phyloP scores from a whole-genome alignment of 2,797 vertebrate species.

The Semaprochilodus insignis region DNA sequence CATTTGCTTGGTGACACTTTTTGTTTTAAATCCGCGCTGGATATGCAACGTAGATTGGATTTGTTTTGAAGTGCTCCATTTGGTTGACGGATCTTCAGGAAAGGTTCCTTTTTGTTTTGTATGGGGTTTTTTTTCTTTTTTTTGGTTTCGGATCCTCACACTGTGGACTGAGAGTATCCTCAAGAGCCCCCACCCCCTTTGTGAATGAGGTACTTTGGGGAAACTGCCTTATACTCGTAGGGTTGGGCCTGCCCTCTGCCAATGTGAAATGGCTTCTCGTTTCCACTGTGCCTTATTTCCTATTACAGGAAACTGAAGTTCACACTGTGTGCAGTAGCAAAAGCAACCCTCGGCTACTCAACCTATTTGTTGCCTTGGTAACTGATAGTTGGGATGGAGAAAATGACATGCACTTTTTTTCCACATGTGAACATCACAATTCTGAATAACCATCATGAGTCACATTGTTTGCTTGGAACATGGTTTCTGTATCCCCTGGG shows the following conservation, averaged over 20 bases:
- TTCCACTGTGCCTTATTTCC: conserved; percentile 45
- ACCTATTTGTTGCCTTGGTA: conserved; percentile 41
- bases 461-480: conserved; percentile 27
- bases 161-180: conserved; percentile 31
- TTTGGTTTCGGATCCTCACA: conserved; percentile 25
- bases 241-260: conserved; percentile 19
- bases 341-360: conserved; percentile 11
- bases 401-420: conserved; percentile 41
- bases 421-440: conserved; percentile 31
- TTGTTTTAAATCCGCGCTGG: conserved; percentile 24
- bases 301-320: conserved; percentile 19
- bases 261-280: conserved; percentile 18
- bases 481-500: conserved; percentile 26
- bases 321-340: background rate
- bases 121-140: background rate
- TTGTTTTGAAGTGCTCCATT: conserved; percentile 1
- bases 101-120: conserved; percentile 20
- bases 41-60: conserved; percentile 15
- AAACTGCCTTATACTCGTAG: background rate
- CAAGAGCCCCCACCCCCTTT: conserved; percentile 9
- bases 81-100: conserved; percentile 11
- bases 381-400: conserved; percentile 38
- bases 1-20: conserved; percentile 22
- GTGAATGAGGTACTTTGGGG: conserved; percentile 3
- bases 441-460: conserved; percentile 15